Conservation (phyloP, 2,888 invertebrate species). For the Timema podura region DNA sequence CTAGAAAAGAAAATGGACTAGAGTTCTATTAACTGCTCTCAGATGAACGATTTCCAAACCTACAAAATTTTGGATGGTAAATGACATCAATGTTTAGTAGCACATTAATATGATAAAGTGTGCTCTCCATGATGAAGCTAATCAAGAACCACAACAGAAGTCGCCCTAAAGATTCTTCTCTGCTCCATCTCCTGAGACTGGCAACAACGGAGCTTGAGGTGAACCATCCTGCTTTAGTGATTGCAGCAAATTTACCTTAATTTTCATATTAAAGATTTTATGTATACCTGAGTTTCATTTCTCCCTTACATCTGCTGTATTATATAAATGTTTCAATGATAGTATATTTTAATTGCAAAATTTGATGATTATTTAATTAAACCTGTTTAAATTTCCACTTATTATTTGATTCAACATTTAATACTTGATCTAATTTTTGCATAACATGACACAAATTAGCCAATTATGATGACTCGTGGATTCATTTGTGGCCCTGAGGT, state of each 20-base stretch:
- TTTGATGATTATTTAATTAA: too few species aligned
- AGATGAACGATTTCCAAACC: neutral
- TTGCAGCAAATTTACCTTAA: neutral
- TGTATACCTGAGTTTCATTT: too few species aligned
- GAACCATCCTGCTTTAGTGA: neutral
- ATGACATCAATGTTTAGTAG: conserved; percentile 30
- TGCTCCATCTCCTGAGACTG: neutral
- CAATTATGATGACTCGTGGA: too few species aligned
- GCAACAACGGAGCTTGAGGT: neutral
- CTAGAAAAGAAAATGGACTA: neutral
- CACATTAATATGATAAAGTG: conserved; percentile 26
- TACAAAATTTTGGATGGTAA: conserved; percentile 12
- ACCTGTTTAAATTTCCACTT: too few species aligned
- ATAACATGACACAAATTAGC: too few species aligned
- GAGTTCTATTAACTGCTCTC: conserved; percentile 7
- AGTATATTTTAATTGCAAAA: too few species aligned
- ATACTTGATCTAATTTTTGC: too few species aligned
- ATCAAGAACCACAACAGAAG: conserved; percentile 21
- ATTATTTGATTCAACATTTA: too few species aligned
- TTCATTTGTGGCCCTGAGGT: too few species aligned
- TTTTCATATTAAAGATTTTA: neutral
- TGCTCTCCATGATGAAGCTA: conserved; percentile 23
- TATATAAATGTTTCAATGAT: too few species aligned
- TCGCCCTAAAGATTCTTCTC: conserved; percentile 1
- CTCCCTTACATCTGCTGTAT: too few species aligned